These are phyloP conservation scores for Diabrotica virgifera DNA, from an alignment of 1,140 invertebrate species.

Conservation along the genomic window DNA sequence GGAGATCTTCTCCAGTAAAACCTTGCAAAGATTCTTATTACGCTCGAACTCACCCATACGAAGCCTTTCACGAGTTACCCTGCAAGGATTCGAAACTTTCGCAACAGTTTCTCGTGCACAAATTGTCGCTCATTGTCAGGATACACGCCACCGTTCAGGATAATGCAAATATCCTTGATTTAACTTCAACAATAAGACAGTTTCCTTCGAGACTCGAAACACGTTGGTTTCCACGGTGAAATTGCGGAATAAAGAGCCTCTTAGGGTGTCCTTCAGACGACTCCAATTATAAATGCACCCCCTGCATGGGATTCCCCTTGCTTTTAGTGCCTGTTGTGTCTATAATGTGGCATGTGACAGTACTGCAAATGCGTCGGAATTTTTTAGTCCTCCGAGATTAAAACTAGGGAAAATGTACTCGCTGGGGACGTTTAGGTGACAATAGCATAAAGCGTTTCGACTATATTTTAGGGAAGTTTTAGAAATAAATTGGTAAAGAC, in stretches of 20 bases:
- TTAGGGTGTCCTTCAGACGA: slow-evolving; percentile 32
- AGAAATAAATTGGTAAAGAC: too few species aligned
- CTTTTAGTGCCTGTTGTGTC: neutral
- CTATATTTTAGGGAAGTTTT: too few species aligned
- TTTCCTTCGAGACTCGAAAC: slow-evolving; percentile 25
- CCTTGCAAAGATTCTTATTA: neutral
- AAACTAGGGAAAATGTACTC: neutral
- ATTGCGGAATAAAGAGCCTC: slow-evolving; percentile 34
- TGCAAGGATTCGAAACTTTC: slow-evolving; percentile 1
- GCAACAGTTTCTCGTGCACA: slow-evolving; percentile 14
- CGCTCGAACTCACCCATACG: neutral
- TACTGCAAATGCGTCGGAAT: neutral
- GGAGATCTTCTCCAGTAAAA: too few species aligned
- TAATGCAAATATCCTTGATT: slow-evolving; percentile 35
- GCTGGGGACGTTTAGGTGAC: too few species aligned
- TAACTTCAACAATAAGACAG: slow-evolving; percentile 31
- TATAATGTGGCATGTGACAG: neutral
- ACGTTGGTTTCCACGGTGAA: slow-evolving; percentile 29
- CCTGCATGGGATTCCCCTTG: neutral
- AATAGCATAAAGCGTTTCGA: too few species aligned
- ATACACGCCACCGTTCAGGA: slow-evolving; percentile 14
- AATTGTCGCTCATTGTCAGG: slow-evolving; percentile 19
- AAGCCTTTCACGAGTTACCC: neutral
- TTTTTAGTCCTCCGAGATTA: neutral
- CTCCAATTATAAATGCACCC: slow-evolving; percentile 36